Base-by-base conservation (phyloP, 2,888 invertebrate species). In the Panopea generosa region DNA sequence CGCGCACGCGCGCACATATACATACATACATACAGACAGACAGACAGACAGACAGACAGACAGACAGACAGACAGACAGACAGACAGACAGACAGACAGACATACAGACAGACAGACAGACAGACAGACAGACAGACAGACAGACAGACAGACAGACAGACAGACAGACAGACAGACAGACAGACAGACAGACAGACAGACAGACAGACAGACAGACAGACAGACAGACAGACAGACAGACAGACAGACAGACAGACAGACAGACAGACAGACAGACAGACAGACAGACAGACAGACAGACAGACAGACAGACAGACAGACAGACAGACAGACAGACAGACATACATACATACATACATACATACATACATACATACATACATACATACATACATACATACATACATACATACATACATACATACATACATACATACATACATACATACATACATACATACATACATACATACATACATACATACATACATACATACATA, bases 401-500 rank as follows among this genome's bases (percentile, higher is more conserved):
- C 56, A 57, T 40, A 57, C 56, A 57, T 40, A 57, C 56, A 57
- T 40, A 57, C 56, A 57, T 40, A 57, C 56, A 57, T 57, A 9
- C 49, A 49, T 4, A 52, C 52, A 52, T 4, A 59, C 43, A 66
- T 66, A 56, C 65, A 56, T 56, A 65, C 55, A 65, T 56, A 65
- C 66, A 66, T 57, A 66, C 66, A 66, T 57, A 66, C 57, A 57
- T 57, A 57, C 66, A 57, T 57, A 66, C 66, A 57, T 62, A 62
- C 62, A 62, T 62, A 50, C 62, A 62, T 62, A 62, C 61, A 61
- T 61, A 61, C 61, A 61, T 61, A 61, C 62, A 66, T 57, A 66
- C 66, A 66, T 57, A 45, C 66, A 66, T 57, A 49, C 66, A 66
- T 57, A 49, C 66, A 57, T 57, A 49, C 56, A 57, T 47, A 57